Base-by-base conservation (phyloP, 2,888 invertebrate genomes). In the Willowsia nigromaculata region DNA sequence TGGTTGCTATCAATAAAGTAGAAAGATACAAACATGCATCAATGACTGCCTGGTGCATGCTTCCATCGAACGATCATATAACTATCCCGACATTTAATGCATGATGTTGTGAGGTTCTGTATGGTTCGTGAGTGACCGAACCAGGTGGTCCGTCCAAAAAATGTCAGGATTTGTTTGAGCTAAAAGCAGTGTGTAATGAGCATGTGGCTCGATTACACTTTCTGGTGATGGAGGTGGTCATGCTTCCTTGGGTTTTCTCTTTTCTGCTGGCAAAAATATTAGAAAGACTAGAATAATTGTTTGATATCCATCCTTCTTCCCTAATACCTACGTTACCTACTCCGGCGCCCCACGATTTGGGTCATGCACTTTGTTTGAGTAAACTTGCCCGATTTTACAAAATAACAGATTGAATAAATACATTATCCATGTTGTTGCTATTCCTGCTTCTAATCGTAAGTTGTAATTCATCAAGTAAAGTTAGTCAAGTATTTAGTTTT, bases 101-200 rank as follows among this genome's bases (percentile, higher is more conserved):
- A n/a, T n/a, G n/a, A n/a, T n/a, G n/a, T n/a, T n/a, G 47, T 27
- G 27, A 43, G 74, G 74, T 22, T 47, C 74, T 43, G 65, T 43
- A 71, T 25, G 25, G 37, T 53, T 89, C 85, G 89, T 89, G 89
- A 85, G 85, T 89, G 89, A 89, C 89, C 84, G 47, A 89, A 68
- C 89, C 89, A 89, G 89, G 89, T 89, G 89, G 89, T 89, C 89
- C 81, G 80, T 80, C 71, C 71, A 68, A 71, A 76, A 89, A 89
- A 81, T 89, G 89, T 88, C 88, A 88, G 84, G 78, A 84, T 88
- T 88, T 85, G 85, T 80, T 89, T 40, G 74, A 84, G 80, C 68
- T 27, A 84, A 84, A 71, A 80, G 53, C 43, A 80, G 84, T 85
- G 81, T 74, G 59, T 80, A 85, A 85, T 89, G 80, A 89, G 89